Base-by-base conservation (phyloP, 2,888 invertebrate species). In the Leptinotarsa rubiginosa region DNA sequence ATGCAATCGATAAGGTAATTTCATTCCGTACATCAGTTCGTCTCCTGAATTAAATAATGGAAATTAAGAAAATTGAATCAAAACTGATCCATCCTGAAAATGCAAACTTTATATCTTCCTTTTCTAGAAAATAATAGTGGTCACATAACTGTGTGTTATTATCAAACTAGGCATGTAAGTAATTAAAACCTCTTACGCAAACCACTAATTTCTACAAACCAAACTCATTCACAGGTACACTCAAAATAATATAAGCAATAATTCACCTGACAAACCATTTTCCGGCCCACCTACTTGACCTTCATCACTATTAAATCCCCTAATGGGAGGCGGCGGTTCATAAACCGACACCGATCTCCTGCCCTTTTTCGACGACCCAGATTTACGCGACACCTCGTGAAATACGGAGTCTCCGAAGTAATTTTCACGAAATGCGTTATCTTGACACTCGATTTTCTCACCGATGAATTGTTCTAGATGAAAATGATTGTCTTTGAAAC, bases 241-340 rank as follows among this genome's bases (percentile, higher is more conserved):
- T 41, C 10, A 10, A 41, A 50, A 50, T n/a, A 13, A n/a, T 41
- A 41, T 52, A 10, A 65, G 22, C 56, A 52, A 65, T 71, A 71
- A 71, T 54, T 76, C 71, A 76, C 76, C 76, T 73, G 73, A 62
- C 73, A 62, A 65, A 65, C 59, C 69, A 25, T 56, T 69, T 52
- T 69, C 47, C 56, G 15, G 56, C 20, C 31, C 69, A 15, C 16
- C 69, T 20, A 65, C 70, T 70, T 72, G 73, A 76, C 72, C 75
- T 50, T 65, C 66, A 68, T 76, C 65, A 52, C 73, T 64, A 52
- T 22, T 66, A 22, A 65, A 67, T 31, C 54, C 71, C 69, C 59
- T 62, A 65, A 76, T 65, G 18, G 72, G 50, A 50, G 73, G n/a
- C 50, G 75, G 41, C 69, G 71, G 74, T 52, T 75, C 73, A 64